A percentile compares a stretch with the other conserved stretches of the same genome.
phyloP scores from a whole-genome alignment of 2,797 vertebrate genomes.

The Megalops cyprinoides region DNA sequence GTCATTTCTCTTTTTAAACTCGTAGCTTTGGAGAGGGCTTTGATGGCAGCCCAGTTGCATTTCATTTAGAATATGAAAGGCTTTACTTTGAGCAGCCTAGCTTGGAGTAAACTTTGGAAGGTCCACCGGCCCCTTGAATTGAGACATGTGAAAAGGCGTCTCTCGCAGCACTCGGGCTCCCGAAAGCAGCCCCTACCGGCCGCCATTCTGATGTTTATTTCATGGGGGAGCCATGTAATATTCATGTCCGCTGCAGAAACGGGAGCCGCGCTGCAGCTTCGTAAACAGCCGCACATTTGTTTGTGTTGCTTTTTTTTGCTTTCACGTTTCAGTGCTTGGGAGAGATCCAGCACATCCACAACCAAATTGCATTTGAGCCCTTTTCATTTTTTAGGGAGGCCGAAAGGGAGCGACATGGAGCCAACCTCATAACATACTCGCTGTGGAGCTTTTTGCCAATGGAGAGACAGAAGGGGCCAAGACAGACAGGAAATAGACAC shows the following conservation, averaged over 20 bases:
- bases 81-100: conserved; percentile 30
- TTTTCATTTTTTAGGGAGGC: background rate
- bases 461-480: too few relatives aligned
- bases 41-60: conserved; percentile 41
- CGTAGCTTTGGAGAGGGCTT: conserved; percentile 32
- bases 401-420: background rate
- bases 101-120: conserved; percentile 24
- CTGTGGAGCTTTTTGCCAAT: too few relatives aligned
- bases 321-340: conserved; percentile 30
- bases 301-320: background rate
- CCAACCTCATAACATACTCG: background rate
- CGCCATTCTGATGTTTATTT: conserved; percentile 68
- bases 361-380: background rate
- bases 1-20: conserved; percentile 37
- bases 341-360: background rate
- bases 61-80: conserved; percentile 43
- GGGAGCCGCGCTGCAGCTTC: conserved; percentile 20
- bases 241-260: conserved; percentile 51
- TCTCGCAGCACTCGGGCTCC: conserved; percentile 11
- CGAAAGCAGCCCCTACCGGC: conserved; percentile 28
- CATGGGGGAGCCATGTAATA: conserved; percentile 59
- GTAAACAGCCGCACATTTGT: conserved; percentile 3
- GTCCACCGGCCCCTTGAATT: conserved; percentile 24
- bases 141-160: conserved; percentile 26
- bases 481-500: too few relatives aligned